A percentile compares a stretch with the other conserved stretches of the same genome.
These are phyloP conservation scores for Bradypodion pumilum DNA, from an alignment of 2,797 vertebrate species.

Conservation along the genomic window DNA sequence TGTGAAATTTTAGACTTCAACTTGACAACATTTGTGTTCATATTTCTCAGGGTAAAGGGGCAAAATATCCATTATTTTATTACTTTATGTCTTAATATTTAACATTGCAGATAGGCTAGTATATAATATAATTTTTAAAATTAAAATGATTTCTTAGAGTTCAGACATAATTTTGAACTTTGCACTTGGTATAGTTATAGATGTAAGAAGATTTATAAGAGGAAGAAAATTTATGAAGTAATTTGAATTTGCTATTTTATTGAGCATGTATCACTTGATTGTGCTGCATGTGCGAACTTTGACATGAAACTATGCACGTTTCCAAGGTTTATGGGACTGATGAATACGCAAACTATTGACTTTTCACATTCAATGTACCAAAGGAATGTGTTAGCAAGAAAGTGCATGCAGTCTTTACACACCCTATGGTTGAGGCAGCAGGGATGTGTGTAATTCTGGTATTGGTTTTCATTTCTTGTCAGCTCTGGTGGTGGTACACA, in stretches of 20 bases:
- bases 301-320: constrained; percentile 38
- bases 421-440: constrained; percentile 40
- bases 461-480: constrained; percentile 69
- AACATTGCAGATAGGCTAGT: not conserved
- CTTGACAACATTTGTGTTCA: not conserved
- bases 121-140: not conserved
- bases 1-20: not conserved
- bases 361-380: constrained; percentile 51
- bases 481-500: constrained; percentile 79
- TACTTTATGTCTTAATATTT: constrained; percentile 3
- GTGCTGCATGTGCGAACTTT: constrained; percentile 56
- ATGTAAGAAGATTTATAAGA: not conserved
- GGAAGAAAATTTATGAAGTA: constrained; percentile 25
- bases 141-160: constrained; percentile 4
- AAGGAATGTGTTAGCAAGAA: constrained; percentile 51
- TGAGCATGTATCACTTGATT: constrained; percentile 43
- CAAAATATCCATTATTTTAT: not conserved
- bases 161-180: not conserved
- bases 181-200: constrained; percentile 15
- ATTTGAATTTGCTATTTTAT: constrained; percentile 23
- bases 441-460: constrained; percentile 67
- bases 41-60: constrained; percentile 16
- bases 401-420: constrained; percentile 65
- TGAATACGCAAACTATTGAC: constrained; percentile 23
- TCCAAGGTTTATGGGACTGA: constrained; percentile 25